Conservation (phyloP, 1,140 invertebrate species). For the Halesus radiatus region DNA sequence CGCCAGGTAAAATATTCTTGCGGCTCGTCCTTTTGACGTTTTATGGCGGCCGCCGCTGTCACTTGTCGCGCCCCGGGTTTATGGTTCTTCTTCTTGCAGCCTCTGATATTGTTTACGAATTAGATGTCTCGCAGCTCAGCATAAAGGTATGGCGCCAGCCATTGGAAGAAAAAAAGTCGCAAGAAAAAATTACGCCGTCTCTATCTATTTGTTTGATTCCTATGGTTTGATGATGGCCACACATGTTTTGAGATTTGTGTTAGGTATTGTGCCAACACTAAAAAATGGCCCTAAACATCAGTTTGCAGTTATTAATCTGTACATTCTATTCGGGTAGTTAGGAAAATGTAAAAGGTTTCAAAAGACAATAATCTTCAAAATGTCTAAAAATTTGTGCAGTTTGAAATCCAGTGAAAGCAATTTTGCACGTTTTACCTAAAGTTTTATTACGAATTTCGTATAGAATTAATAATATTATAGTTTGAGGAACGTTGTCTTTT, state of each 20-base stretch:
- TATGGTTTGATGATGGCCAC: neutral
- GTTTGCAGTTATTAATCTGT: too few relatives aligned
- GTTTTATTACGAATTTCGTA: too few relatives aligned
- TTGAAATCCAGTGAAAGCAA: too few relatives aligned
- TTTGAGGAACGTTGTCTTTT: too few relatives aligned
- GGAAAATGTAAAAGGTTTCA: too few relatives aligned
- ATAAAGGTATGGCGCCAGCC: slow-evolving; percentile 23
- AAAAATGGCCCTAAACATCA: too few relatives aligned
- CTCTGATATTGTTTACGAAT: neutral
- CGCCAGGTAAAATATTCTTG: slow-evolving; percentile 5
- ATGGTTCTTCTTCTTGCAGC: neutral
- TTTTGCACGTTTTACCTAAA: too few relatives aligned
- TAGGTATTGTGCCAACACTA: too few relatives aligned
- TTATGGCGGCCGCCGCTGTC: slow-evolving; percentile 8
- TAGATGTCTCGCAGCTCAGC: neutral
- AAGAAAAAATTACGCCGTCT: neutral
- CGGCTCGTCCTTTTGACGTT: neutral
- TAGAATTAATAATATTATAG: too few relatives aligned
- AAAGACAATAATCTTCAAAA: too few relatives aligned
- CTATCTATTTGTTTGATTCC: neutral
- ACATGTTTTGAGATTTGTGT: neutral
- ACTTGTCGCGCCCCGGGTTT: neutral
- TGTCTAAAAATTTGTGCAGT: too few relatives aligned
- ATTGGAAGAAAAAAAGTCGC: slow-evolving; percentile 5
- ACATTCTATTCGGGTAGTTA: too few relatives aligned